These are phyloP conservation scores for Agrotis ipsilon DNA, from an alignment of 2,888 invertebrate genomes.

Conservation along the genomic window DNA sequence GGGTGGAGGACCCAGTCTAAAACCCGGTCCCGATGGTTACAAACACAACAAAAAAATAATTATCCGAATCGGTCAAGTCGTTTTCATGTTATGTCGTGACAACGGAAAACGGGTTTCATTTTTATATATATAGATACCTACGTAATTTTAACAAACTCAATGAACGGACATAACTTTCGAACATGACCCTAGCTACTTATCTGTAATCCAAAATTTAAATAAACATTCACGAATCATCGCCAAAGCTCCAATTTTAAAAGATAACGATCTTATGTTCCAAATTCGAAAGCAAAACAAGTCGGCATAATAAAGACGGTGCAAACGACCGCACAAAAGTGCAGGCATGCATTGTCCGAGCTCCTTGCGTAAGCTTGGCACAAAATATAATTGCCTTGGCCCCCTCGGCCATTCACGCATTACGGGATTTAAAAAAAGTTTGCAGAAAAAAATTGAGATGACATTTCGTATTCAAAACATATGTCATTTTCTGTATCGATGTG, in stretches of 20 bases:
- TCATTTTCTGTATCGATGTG: conserved; percentile 88
- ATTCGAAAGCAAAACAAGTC: conserved; percentile 80
- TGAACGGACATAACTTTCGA: background rate
- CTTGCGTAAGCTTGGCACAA: conserved; percentile 79
- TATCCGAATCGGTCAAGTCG: too few relatives aligned
- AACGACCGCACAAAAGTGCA: conserved; percentile 85
- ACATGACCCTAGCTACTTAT: conserved; percentile 15
- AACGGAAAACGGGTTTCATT: too few relatives aligned
- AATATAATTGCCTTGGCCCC: conserved; percentile 89
- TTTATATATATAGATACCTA: too few relatives aligned
- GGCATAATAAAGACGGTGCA: conserved; percentile 78
- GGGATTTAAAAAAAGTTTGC: conserved; percentile 68
- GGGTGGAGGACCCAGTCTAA: too few relatives aligned
- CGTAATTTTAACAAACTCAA: conserved; percentile 8
- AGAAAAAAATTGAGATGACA: conserved; percentile 80
- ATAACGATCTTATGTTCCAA: conserved; percentile 75
- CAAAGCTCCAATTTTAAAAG: conserved; percentile 66
- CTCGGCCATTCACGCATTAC: conserved; percentile 74
- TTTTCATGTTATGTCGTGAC: too few relatives aligned
- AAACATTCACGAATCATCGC: conserved; percentile 40
- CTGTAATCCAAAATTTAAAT: conserved; percentile 53
- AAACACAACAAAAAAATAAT: too few relatives aligned
- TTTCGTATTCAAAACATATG: conserved; percentile 89
- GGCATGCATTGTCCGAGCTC: conserved; percentile 80
- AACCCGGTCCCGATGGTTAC: too few relatives aligned